phyloP scores from a whole-genome alignment of 2,113 vertebrate species.

The Nycticebus coucang region DNA sequence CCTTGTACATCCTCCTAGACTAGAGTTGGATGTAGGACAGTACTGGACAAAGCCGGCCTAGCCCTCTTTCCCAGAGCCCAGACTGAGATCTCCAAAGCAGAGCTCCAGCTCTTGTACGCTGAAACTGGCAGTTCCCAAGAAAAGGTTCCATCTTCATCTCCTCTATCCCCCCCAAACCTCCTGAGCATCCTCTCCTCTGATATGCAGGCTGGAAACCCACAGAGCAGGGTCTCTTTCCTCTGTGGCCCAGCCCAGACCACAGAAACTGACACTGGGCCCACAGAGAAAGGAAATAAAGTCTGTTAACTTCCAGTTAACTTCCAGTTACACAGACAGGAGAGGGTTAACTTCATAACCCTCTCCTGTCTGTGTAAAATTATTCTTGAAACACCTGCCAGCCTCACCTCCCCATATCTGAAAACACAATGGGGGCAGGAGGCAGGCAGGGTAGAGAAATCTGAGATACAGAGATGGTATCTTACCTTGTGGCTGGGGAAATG shows the following conservation, averaged over 20 bases:
- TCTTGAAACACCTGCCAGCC: background rate
- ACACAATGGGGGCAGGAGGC: background rate
- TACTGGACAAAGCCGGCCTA: background rate
- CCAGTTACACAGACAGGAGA: too few relatives aligned
- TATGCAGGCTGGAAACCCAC: background rate
- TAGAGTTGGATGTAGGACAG: background rate
- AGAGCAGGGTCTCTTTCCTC: background rate
- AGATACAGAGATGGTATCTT: background rate
- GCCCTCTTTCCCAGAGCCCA: background rate
- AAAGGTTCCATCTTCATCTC: background rate
- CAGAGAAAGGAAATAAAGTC: background rate
- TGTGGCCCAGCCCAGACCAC: background rate
- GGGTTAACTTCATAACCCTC: slow-evolving; percentile 22
- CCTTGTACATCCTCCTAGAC: background rate
- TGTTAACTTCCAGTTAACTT: slow-evolving; percentile 21
- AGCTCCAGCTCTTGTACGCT: background rate
- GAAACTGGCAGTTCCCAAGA: background rate
- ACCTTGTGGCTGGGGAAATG: background rate
- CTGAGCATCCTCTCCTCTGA: background rate
- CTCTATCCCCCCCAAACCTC: background rate
- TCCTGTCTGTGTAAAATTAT: slow-evolving; percentile 14
- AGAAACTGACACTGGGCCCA: background rate
- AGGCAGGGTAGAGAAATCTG: background rate
- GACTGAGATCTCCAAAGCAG: background rate
- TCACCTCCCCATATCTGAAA: slow-evolving; percentile 12